A percentile compares a stretch with the other conserved stretches of the same genome.
phyloP scores from a whole-genome alignment of 2,797 vertebrate species.

The Lutra lutra region DNA sequence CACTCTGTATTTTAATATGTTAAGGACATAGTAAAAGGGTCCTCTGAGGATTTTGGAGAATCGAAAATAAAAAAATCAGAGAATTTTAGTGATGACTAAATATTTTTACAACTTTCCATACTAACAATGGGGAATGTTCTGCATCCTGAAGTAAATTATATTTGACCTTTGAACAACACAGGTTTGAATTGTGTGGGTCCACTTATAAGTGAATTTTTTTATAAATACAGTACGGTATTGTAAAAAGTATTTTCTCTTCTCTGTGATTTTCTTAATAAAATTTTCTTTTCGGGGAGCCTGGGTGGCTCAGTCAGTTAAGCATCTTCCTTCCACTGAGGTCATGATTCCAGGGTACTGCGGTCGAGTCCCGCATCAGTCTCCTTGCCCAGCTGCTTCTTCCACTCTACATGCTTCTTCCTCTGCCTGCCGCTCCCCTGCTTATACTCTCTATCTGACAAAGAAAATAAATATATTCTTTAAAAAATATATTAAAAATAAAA shows the following conservation, averaged over 20 bases:
- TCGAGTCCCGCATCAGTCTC: background rate
- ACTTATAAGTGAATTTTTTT: background rate
- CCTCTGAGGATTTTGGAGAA: background rate
- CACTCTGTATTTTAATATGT: background rate
- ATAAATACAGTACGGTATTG: background rate
- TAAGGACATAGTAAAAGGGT: background rate
- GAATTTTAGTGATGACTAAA: background rate
- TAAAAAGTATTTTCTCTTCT: background rate
- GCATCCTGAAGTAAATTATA: background rate
- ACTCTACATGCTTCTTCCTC: background rate
- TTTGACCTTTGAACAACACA: background rate
- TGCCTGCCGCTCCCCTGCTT: background rate
- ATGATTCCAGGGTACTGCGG: background rate
- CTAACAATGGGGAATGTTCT: background rate
- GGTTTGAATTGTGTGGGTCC: background rate
- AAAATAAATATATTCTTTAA: background rate
- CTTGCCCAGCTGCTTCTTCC: background rate
- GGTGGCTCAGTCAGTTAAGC: background rate
- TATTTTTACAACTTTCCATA: background rate
- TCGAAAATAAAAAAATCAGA: background rate
- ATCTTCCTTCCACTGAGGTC: background rate
- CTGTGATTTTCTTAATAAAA: background rate
- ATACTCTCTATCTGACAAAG: background rate
- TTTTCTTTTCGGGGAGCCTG: background rate
- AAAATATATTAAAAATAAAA: background rate